Percentiles rank a stretch among this genome's conserved stretches.
These are phyloP conservation scores for Diorhabda elongata DNA, from an alignment of 1,140 invertebrate species.

Conservation along the genomic window DNA sequence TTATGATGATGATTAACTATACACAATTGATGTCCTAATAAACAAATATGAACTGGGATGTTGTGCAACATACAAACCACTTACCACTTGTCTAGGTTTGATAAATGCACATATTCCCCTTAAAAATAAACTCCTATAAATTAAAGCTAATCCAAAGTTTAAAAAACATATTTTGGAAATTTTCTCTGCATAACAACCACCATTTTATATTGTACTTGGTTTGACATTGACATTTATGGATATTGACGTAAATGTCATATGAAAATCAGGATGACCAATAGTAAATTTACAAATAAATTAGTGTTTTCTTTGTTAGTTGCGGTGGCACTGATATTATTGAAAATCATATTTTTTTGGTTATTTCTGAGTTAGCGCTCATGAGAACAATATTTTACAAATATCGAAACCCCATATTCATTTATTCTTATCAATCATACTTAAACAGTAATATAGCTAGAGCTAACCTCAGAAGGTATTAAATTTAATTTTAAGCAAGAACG, in stretches of 20 bases:
- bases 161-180: conserved; percentile 20
- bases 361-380: too few relatives aligned
- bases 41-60: conserved; percentile 5
- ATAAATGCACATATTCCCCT: conserved; percentile 15
- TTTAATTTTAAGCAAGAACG: too few relatives aligned
- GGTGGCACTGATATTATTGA: too few relatives aligned
- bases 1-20: not conserved
- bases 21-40: conserved; percentile 11
- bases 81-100: conserved; percentile 16
- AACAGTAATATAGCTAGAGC: too few relatives aligned
- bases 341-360: too few relatives aligned
- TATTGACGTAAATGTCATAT: not conserved
- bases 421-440: too few relatives aligned
- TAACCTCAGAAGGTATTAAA: too few relatives aligned
- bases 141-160: not conserved
- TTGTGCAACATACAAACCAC: not conserved
- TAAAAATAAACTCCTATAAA: not conserved
- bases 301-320: too few relatives aligned
- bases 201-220: conserved; percentile 11
- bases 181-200: conserved; percentile 14
- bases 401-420: too few relatives aligned
- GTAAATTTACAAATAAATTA: too few relatives aligned
- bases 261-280: too few relatives aligned
- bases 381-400: too few relatives aligned
- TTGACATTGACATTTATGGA: not conserved